These are phyloP conservation scores for Pterocles gutturalis DNA, from an alignment of 2,113 vertebrate species.

Conservation along the genomic window DNA sequence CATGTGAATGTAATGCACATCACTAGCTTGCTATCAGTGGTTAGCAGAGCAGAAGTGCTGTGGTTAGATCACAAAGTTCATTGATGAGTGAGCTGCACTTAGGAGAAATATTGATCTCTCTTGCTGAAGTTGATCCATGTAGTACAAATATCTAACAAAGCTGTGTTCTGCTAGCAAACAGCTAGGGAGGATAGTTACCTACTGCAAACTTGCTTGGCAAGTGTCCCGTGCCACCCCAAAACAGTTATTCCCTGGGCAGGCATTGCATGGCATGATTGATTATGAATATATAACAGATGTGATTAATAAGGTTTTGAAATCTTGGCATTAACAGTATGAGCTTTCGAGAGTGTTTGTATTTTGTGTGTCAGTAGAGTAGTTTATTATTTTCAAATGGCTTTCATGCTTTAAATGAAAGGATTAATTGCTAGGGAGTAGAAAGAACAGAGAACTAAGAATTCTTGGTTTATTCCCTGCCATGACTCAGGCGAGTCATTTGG, in stretches of 20 bases:
- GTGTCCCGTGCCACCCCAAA: background rate
- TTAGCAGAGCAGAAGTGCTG: background rate
- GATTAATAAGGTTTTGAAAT: background rate
- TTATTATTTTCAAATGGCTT: background rate
- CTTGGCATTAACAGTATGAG: background rate
- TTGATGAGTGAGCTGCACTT: background rate
- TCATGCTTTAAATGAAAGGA: background rate
- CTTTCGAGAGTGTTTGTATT: background rate
- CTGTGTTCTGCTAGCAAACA: background rate
- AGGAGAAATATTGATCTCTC: background rate
- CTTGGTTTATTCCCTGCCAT: background rate
- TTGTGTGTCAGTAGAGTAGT: background rate
- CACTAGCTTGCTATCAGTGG: background rate
- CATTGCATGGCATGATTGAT: conserved; percentile 36
- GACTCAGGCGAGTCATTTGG: background rate
- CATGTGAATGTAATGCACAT: rapidly evolving
- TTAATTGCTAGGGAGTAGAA: background rate
- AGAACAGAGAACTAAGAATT: background rate
- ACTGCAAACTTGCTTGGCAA: background rate
- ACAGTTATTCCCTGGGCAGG: background rate
- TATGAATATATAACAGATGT: background rate
- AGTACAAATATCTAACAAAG: background rate
- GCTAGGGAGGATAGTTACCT: background rate
- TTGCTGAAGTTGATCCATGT: background rate
- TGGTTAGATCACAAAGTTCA: background rate